Evolutionary conservation across 2,888 invertebrate genomes (phyloP), one percentile per base, ranked within the genome.

Genomic region (Steromphala cineraria): DNA sequence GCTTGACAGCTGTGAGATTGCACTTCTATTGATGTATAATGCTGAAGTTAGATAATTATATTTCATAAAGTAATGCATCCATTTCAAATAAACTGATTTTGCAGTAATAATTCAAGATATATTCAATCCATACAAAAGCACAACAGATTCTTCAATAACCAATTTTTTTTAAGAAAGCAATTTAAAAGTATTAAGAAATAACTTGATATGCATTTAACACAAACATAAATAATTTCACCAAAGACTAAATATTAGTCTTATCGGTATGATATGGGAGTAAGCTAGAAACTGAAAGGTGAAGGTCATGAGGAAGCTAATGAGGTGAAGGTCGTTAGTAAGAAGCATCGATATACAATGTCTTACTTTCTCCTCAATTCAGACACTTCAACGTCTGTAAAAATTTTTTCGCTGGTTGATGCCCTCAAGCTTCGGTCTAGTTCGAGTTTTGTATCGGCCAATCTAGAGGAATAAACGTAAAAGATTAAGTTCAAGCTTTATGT

Each of bases 331-430:
- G 46, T 46, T 46, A 46, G 46, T 46, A 46, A 46, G 46, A 46
- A 13, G 46, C 46, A 46, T 46, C 46, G 46, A 46, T 46, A 8
- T 13, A 46, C 46, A 46, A 46, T 46, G 4, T 87, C 91, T 89
- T 89, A 93, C 93, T 92, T 92, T 82, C 90, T 82, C 77, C 91
- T 83, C 40, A 93, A 89, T 67, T 93, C 92, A 52, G 88, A 83
- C 56, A 89, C 83, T 84, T 93, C 93, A 79, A 90, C 85, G 75
- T 93, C 92, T 19, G 88, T 87, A 78, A 92, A 90, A 89, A 93
- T 93, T 86, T 93, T 92, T 71, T 91, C 92, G 84, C 91, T 92
- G 67, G 90, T 89, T 3, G 92, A 90, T 31, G 87, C 84, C 52
- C 91, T 85, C 79, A 90, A 83, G 78, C 89, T 90, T 78, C 89